phyloP scores from a whole-genome alignment of 1,140 invertebrate genomes.

The Rhopalosiphum maidis region DNA sequence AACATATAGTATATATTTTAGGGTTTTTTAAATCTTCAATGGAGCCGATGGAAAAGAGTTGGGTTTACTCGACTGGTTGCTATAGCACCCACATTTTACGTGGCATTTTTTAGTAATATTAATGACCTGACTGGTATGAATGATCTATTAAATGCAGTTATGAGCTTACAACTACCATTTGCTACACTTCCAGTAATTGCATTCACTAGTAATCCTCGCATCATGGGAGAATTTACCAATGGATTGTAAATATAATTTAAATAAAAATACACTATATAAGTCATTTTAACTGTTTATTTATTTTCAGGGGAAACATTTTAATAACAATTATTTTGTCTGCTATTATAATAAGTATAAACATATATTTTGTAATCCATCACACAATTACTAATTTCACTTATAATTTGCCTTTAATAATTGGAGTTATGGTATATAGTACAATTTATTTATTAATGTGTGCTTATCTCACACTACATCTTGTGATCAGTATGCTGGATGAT shows the following conservation, averaged over 20 bases:
- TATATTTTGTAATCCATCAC: constrained; percentile 75
- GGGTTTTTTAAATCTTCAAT: constrained; percentile 88
- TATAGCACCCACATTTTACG: constrained; percentile 86
- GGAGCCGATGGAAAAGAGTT: constrained; percentile 89
- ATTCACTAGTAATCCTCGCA: constrained; percentile 79
- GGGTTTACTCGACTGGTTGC: constrained; percentile 86
- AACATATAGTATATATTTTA: constrained; percentile 61
- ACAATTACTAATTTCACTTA: constrained; percentile 43
- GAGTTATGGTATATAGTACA: constrained; percentile 58
- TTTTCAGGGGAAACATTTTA: constrained; percentile 73
- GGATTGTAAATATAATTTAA: constrained; percentile 68
- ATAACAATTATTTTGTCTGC: constrained; percentile 72
- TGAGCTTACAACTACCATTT: constrained; percentile 85
- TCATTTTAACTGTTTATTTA: constrained; percentile 53
- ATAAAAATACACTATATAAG: background rate
- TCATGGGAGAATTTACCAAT: constrained; percentile 87
- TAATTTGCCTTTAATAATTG: constrained; percentile 37
- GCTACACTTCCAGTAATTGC: constrained; percentile 86
- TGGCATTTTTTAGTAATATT: constrained; percentile 78
- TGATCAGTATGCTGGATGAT: constrained; percentile 70
- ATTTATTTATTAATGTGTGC: constrained; percentile 60
- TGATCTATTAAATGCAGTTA: constrained; percentile 88
- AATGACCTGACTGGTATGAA: constrained; percentile 83
- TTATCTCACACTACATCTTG: constrained; percentile 70
- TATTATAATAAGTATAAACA: constrained; percentile 81